Percentiles rank a stretch among this genome's conserved stretches.
These are phyloP conservation scores for Galerucella nymphaeae DNA, from an alignment of 2,888 invertebrate species.

Conservation along the genomic window DNA sequence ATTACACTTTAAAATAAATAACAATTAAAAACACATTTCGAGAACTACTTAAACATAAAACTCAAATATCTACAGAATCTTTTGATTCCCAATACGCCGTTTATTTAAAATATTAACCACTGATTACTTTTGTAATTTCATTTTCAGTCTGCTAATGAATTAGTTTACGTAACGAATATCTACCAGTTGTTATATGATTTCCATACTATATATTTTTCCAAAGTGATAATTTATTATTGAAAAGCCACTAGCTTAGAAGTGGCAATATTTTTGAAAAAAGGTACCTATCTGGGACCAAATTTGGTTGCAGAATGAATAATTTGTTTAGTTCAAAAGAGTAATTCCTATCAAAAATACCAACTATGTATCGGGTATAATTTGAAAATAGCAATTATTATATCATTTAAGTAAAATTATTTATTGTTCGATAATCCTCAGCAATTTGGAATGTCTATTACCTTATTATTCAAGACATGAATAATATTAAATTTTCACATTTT, in stretches of 20 bases:
- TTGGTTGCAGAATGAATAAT: no score
- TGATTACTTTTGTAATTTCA: background rate
- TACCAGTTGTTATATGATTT: background rate
- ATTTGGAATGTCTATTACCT: background rate
- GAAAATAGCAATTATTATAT: background rate
- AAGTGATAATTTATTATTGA: background rate
- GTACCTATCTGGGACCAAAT: no score
- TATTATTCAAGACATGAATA: no score
- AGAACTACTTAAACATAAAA: background rate
- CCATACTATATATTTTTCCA: background rate
- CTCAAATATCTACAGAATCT: background rate
- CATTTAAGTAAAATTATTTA: background rate
- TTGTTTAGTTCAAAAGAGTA: no score
- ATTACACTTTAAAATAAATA: constrained; percentile 5
- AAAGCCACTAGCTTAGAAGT: no score
- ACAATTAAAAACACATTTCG: background rate
- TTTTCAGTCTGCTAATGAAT: background rate
- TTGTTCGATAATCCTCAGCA: background rate
- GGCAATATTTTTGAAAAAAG: no score
- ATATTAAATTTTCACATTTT: no score
- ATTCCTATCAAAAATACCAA: no score
- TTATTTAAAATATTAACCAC: background rate
- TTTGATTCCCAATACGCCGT: background rate
- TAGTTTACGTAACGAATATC: background rate
- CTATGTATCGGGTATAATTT: no score